Conservation (phyloP, 2,888 invertebrate species). For the Mongoloraphidia duomilia region DNA sequence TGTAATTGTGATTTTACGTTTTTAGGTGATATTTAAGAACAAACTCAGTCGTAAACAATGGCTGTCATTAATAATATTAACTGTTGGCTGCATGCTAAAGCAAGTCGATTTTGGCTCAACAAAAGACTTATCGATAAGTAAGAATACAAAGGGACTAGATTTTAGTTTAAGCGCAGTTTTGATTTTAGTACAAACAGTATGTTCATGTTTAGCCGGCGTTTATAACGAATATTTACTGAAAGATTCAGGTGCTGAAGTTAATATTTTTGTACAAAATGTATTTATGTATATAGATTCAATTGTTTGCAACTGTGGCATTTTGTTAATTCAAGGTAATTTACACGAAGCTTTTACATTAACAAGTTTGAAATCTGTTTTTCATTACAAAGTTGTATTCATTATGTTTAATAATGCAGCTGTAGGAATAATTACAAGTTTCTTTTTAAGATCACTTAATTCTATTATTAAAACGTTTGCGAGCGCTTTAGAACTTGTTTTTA, state of each 20-base stretch:
- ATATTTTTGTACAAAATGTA: slow-evolving; percentile 85
- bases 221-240: slow-evolving; percentile 91
- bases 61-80: slow-evolving; percentile 75
- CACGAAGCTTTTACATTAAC: slow-evolving; percentile 41
- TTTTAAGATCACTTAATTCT: slow-evolving; percentile 82
- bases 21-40: slow-evolving; percentile 74
- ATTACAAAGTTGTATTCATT: slow-evolving; percentile 61
- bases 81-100: slow-evolving; percentile 82
- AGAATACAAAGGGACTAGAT: slow-evolving; percentile 29
- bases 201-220: slow-evolving; percentile 88
- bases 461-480: slow-evolving; percentile 93
- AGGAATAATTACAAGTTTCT: slow-evolving; percentile 88
- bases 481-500: slow-evolving; percentile 80
- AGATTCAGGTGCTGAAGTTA: slow-evolving; percentile 66
- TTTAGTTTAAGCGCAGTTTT: slow-evolving; percentile 46
- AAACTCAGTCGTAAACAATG: slow-evolving; percentile 69
- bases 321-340: slow-evolving; percentile 52
- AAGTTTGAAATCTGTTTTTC: slow-evolving; percentile 40
- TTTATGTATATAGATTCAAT: slow-evolving; percentile 94
- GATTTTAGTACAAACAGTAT: slow-evolving; percentile 66
- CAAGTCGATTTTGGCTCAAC: slow-evolving; percentile 43
- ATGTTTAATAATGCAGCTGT: slow-evolving; percentile 81
- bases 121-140: slow-evolving; percentile 7
- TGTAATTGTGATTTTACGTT: slow-evolving; percentile 18
- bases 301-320: slow-evolving; percentile 67